These are phyloP conservation scores for Trissolcus basalis DNA, from an alignment of 1,140 invertebrate genomes.

Conservation along the genomic window DNA sequence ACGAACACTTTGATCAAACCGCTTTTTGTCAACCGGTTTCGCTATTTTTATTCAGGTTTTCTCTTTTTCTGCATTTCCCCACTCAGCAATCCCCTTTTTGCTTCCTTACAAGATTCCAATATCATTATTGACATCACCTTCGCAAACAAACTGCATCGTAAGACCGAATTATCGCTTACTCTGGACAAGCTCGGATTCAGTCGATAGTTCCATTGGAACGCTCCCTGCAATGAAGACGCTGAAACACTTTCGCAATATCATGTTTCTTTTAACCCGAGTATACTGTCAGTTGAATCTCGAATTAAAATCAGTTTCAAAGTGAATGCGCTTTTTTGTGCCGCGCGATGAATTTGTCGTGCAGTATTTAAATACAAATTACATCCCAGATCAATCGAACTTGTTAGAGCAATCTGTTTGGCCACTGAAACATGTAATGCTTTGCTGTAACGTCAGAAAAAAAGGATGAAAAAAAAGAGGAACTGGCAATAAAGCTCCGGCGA, in stretches of 20 bases:
- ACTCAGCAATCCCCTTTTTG: conserved; percentile 51
- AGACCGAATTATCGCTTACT: conserved; percentile 64
- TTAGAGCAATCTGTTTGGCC: conserved; percentile 17
- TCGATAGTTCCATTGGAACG: conserved; percentile 40
- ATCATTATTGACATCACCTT: conserved; percentile 41
- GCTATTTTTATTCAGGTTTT: conserved; percentile 40
- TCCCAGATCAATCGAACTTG: background rate
- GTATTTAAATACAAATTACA: conserved; percentile 27
- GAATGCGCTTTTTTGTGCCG: no score
- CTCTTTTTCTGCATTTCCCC: conserved; percentile 42
- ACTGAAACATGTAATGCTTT: conserved; percentile 21
- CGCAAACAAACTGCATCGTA: conserved; percentile 61
- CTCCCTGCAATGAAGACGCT: conserved; percentile 43
- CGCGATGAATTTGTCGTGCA: background rate
- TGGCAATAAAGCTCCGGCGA: conserved; percentile 28
- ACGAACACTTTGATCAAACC: conserved; percentile 36
- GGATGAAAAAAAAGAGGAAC: conserved; percentile 25
- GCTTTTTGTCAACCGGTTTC: conserved; percentile 35
- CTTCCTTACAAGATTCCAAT: conserved; percentile 42
- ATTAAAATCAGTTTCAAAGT: background rate
- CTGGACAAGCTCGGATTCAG: conserved; percentile 49
- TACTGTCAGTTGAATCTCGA: background rate
- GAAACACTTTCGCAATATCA: conserved; percentile 31
- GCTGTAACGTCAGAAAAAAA: background rate
- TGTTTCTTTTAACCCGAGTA: conserved; percentile 27